These are phyloP conservation scores for Philaenus spumarius DNA, from an alignment of 1,140 invertebrate species.

Conservation along the genomic window DNA sequence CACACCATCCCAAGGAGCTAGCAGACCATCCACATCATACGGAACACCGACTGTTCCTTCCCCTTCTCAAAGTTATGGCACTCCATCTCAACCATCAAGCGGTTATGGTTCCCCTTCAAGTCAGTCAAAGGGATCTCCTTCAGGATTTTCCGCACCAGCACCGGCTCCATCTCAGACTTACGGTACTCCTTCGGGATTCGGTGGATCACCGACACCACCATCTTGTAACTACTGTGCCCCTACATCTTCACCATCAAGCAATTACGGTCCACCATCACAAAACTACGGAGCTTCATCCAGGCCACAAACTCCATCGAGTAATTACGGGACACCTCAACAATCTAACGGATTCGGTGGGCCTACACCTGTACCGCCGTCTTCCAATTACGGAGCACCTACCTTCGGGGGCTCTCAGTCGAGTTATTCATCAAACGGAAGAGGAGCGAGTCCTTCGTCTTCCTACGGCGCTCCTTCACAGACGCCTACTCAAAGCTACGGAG, in stretches of 20 bases:
- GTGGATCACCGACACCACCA: no score
- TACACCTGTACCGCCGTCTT: constrained; percentile 11
- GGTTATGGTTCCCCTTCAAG: not conserved
- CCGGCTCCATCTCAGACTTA: no score
- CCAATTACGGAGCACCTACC: constrained; percentile 12
- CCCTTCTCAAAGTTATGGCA: constrained; percentile 8
- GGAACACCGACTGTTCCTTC: constrained; percentile 12
- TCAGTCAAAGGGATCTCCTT: not conserved
- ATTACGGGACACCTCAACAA: not conserved
- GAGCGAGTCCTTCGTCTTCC: constrained; percentile 7
- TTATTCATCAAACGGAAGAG: not conserved
- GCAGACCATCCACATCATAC: constrained; percentile 17
- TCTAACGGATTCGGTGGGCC: not conserved
- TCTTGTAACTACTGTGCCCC: no score
- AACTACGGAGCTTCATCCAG: constrained; percentile 12
- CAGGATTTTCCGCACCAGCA: no score
- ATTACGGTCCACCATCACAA: constrained; percentile 7
- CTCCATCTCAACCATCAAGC: not conserved
- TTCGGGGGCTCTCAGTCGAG: not conserved
- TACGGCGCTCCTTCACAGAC: constrained; percentile 16
- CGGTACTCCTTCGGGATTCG: no score
- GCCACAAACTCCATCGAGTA: not conserved
- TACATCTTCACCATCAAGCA: not conserved
- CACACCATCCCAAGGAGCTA: constrained; percentile 3
- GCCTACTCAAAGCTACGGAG: constrained; percentile 17